Conservation (phyloP, 2,888 invertebrate species). For the Furcula furcula region DNA sequence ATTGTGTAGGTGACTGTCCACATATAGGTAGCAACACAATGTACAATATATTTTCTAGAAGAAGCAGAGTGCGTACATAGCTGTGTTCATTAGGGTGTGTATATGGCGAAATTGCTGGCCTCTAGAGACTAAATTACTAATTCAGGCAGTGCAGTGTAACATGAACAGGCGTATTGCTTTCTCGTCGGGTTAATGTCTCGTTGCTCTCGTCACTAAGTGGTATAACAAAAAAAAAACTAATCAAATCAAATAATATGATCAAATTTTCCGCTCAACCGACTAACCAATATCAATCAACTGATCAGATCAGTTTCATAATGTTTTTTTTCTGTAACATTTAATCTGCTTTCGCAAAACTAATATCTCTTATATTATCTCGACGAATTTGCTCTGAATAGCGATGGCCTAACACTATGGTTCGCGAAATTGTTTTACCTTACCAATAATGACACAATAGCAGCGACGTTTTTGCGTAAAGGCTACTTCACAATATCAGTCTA, state of each 20-base stretch:
- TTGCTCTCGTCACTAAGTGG: too few relatives aligned
- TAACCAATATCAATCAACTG: slow-evolving; percentile 3
- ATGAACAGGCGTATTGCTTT: too few relatives aligned
- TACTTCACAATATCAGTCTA: too few relatives aligned
- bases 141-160: too few relatives aligned
- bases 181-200: too few relatives aligned
- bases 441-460: slow-evolving; percentile 12
- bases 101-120: too few relatives aligned
- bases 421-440: slow-evolving; percentile 14
- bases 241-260: slow-evolving; percentile 5
- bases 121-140: too few relatives aligned
- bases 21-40: too few relatives aligned
- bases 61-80: too few relatives aligned
- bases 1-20: too few relatives aligned
- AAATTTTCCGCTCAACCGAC: slow-evolving; percentile 11
- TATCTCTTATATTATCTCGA: not conserved
- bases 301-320: not conserved
- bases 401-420: slow-evolving; percentile 7
- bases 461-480: slow-evolving; percentile 12
- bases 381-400: slow-evolving; percentile 1
- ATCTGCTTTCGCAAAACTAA: slow-evolving; percentile 1
- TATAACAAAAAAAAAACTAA: slow-evolving; percentile 6
- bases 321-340: not conserved
- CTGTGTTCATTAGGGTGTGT: too few relatives aligned
- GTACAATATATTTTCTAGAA: too few relatives aligned